Evolutionary conservation across 2,113 vertebrate genomes (phyloP), one percentile per base, ranked within the genome.

Genomic region (Aegithalos caudatus): DNA sequence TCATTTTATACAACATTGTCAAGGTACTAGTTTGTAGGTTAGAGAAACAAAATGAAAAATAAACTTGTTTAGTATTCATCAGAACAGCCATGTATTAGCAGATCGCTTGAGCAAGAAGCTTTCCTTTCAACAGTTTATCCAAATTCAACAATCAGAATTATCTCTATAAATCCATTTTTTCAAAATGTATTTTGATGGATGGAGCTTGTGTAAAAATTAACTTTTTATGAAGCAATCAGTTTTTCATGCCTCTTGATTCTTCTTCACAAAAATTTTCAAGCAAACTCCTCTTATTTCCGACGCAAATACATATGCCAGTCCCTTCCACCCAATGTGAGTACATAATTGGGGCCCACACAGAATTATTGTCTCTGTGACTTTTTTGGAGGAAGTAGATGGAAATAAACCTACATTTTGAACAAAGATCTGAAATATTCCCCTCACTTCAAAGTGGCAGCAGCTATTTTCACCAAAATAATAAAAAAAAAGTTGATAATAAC

Each of bases 221-320:
- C 7, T 12, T 81, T 89, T 81, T 89, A 56, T 90, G 35, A 91
- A 19, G 4, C 21, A 57, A 11, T 67, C 31, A 60, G 23, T 24
- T 85, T 85, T 92, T 57, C 11, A 61, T 74, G 44, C 4, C 18
- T 92, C 56, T 86, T 0, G 0, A 16, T 67, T 81, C 12, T 72
- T 62, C 56, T 19, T 82, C 33, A 57, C 25, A 60, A n/a, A 90
- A 90, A 90, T 70, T 95, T 83, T 60, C 28, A 76, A 76, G 14
- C 50, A 76, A 61, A 72, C 7, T 79, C 8, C 29, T 2, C 0
- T 61, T 87, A 7, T 33, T 92, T 81, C 35, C 69, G 38, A 58
- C 0, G 1, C n/a, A 94, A 53, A 33, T 31, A 45, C 2, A 2
- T 69, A 50, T 0, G 0, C 53, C 83, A 81, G 29, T 84, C 1